Evolutionary conservation across 2,888 invertebrate genomes (phyloP).

Genomic region (Schizotus pectinicornis): DNA sequence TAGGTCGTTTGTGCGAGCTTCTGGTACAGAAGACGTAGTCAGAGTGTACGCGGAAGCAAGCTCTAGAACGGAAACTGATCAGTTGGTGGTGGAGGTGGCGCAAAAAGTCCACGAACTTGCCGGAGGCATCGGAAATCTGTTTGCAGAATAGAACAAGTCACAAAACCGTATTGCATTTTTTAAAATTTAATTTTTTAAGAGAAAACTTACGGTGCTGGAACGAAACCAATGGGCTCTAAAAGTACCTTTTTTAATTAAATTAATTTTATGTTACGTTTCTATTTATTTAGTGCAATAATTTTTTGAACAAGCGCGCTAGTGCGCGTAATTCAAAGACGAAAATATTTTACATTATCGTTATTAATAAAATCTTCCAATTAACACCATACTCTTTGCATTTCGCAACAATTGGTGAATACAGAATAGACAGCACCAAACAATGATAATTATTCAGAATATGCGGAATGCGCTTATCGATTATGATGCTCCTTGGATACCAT

Average conservation of each 20-base stretch:
- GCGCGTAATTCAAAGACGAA: no score
- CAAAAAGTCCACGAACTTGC: slow-evolving; percentile 77
- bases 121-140: slow-evolving; percentile 76
- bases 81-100: slow-evolving; percentile 77
- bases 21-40: slow-evolving; percentile 97
- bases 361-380: no score
- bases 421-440: no score
- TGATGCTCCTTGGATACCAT: no score
- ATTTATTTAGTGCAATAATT: neutral
- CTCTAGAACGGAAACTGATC: slow-evolving; percentile 65
- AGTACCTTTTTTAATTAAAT: slow-evolving; percentile 2
- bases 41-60: slow-evolving; percentile 95
- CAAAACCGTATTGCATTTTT: slow-evolving; percentile 7
- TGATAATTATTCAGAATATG: no score
- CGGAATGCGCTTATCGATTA: no score
- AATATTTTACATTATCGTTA: no score
- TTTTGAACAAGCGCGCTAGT: neutral
- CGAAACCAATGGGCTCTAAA: neutral
- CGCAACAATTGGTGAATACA: no score
- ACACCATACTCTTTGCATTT: no score
- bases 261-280: neutral
- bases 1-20: slow-evolving; percentile 91
- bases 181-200: neutral
- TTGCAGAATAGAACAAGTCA: slow-evolving; percentile 27
- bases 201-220: neutral